phyloP scores from a whole-genome alignment of 2,797 vertebrate genomes.

The Oceanodroma leucorhoa region DNA sequence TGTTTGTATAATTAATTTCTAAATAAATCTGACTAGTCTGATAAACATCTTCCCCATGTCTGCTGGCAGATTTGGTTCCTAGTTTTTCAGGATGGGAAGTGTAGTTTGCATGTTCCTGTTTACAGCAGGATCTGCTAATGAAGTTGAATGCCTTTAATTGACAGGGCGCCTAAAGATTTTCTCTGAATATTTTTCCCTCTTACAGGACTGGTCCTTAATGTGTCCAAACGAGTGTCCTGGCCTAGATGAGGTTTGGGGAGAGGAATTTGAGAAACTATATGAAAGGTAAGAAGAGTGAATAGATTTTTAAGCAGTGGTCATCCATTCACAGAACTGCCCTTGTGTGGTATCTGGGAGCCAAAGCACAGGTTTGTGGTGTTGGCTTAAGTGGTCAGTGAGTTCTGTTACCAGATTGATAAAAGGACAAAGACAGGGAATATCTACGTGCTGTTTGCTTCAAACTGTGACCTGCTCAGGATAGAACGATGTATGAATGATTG shows the following conservation, averaged over 20 bases:
- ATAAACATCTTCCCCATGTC: neutral
- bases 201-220: conserved; percentile 95
- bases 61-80: neutral
- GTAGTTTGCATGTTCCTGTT: neutral
- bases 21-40: neutral
- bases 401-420: accelerated
- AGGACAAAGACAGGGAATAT: neutral
- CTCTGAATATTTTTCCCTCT: neutral
- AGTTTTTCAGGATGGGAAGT: neutral
- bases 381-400: neutral
- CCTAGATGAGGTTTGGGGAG: conserved; percentile 94
- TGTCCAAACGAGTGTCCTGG: conserved; percentile 94
- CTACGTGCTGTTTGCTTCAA: neutral
- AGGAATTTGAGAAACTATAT: conserved; percentile 94
- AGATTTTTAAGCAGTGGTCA: neutral
- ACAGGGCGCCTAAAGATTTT: neutral
- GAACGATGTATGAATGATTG: accelerated
- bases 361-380: neutral
- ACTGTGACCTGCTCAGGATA: neutral
- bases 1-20: neutral
- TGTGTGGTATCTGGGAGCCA: accelerated
- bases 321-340: neutral
- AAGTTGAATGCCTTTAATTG: neutral
- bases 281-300: conserved; percentile 73
- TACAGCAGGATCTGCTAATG: neutral